A percentile compares a stretch with the other conserved stretches of the same genome.
Conservation (phyloP, 2,888 invertebrate genomes). For the Plebejus melissa region DNA sequence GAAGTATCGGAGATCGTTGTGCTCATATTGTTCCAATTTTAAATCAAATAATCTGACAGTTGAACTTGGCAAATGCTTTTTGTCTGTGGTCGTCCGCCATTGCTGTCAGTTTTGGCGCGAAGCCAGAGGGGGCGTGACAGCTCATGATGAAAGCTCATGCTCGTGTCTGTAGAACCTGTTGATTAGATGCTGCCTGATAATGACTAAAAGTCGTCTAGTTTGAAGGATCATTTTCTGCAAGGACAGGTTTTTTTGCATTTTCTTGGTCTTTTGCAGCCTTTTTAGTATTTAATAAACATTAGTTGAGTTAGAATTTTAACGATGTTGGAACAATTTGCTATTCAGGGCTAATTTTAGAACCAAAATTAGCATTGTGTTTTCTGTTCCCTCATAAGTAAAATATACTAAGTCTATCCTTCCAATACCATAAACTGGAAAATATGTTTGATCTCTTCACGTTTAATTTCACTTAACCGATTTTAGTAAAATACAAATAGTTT, state of each 20-base stretch:
- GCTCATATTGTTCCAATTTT: neutral
- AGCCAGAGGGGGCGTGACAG: constrained; percentile 48
- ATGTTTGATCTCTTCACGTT: no score
- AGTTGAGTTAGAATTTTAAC: no score
- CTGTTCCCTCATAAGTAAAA: no score
- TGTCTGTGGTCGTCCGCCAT: constrained; percentile 42
- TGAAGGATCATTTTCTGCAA: neutral
- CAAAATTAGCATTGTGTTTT: no score
- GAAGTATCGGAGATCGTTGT: neutral
- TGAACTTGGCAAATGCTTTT: constrained; percentile 34
- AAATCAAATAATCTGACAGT: constrained; percentile 24
- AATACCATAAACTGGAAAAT: no score
- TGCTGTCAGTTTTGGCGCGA: constrained; percentile 53
- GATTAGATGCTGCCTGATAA: constrained; percentile 36
- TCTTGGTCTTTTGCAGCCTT: no score
- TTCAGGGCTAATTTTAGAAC: no score
- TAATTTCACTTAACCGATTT: neutral
- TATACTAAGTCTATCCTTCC: no score
- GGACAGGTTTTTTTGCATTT: no score
- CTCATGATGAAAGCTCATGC: constrained; percentile 9
- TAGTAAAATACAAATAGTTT: neutral
- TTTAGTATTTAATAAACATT: no score
- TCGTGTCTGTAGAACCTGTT: constrained; percentile 48
- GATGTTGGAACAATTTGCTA: no score
- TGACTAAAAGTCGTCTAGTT: neutral